These are phyloP conservation scores for Sipha flava DNA, from an alignment of 1,140 invertebrate genomes.

Conservation along the genomic window DNA sequence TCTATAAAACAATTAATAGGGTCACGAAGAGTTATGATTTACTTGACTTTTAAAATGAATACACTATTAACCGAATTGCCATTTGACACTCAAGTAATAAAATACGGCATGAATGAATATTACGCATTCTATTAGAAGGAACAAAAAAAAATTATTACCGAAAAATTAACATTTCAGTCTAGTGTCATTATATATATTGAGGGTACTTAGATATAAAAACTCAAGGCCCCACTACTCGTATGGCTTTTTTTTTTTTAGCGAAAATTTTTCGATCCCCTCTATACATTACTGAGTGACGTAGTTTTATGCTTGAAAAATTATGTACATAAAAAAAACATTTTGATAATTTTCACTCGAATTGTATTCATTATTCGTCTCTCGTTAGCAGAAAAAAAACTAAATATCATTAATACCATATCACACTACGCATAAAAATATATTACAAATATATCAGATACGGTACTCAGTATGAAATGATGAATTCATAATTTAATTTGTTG, in stretches of 20 bases:
- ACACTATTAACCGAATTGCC: no score
- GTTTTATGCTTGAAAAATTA: no score
- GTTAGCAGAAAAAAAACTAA: not conserved
- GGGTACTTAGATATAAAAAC: not conserved
- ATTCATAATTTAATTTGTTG: no score
- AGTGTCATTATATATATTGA: not conserved
- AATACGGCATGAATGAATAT: not conserved
- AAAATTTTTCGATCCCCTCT: not conserved
- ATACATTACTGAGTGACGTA: not conserved
- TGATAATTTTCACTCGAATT: not conserved
- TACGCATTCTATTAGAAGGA: not conserved
- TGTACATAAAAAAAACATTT: not conserved
- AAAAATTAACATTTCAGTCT: not conserved
- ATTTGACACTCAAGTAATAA: not conserved
- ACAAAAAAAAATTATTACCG: no score
- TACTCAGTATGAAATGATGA: no score
- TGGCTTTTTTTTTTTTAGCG: not conserved
- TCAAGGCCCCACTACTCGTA: not conserved
- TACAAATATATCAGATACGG: no score
- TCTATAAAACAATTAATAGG: no score
- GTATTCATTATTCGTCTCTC: not conserved
- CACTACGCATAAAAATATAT: no score
- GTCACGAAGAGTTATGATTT: not conserved
- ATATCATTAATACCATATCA: not conserved
- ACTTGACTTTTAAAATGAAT: not conserved